Conservation (phyloP, 2,113 vertebrate genomes). For the Callospermophilus lateralis region DNA sequence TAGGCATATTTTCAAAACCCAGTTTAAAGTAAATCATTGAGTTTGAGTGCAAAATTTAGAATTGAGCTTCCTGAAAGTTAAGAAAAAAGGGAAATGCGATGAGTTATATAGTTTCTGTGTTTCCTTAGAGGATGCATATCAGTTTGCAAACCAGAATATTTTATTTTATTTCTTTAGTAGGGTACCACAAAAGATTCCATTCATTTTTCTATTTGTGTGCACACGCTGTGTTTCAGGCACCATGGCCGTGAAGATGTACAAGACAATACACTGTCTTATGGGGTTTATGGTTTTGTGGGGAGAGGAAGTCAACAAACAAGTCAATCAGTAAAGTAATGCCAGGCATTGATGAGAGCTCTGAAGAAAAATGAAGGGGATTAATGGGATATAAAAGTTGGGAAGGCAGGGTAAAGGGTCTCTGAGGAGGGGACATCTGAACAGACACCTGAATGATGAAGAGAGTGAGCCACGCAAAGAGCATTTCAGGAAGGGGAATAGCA, state of each 20-base stretch:
- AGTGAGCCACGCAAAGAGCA: neutral
- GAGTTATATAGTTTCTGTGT: neutral
- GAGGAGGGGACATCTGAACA: neutral
- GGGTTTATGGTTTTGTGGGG: neutral
- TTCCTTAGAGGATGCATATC: neutral
- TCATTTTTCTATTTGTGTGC: neutral
- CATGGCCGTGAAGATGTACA: neutral
- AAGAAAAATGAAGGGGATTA: neutral
- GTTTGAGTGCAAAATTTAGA: constrained; percentile 28
- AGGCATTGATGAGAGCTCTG: neutral
- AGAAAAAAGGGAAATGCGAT: neutral
- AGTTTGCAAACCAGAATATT: neutral
- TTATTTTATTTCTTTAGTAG: neutral
- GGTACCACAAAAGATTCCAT: neutral
- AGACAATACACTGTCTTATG: neutral
- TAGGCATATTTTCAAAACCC: neutral
- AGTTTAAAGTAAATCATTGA: constrained; percentile 12
- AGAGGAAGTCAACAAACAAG: neutral
- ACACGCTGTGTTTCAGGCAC: neutral
- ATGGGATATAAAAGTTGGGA: neutral
- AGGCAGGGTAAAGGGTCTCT: neutral
- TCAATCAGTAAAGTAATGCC: neutral
- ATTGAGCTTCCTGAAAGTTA: constrained; percentile 29
- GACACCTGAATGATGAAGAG: neutral
- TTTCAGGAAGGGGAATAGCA: neutral